Evolutionary conservation across 2,797 vertebrate species (phyloP).

Genomic region (Acipenser transmontanus): DNA sequence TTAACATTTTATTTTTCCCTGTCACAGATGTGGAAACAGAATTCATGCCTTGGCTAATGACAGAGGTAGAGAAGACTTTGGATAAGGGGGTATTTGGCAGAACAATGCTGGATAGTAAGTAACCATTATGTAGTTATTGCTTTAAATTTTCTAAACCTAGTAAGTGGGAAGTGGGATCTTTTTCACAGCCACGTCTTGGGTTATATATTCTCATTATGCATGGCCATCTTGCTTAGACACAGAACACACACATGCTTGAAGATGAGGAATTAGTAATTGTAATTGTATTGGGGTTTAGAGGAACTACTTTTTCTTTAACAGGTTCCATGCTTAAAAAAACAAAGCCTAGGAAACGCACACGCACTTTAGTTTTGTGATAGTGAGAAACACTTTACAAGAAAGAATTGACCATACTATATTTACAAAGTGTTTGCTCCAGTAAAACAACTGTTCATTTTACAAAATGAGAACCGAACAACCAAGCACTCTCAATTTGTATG

Average conservation of each 20-base stretch:
- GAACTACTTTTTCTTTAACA: too few relatives aligned
- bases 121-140: not conserved
- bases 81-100: slow-evolving; percentile 61
- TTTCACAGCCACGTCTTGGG: not conserved
- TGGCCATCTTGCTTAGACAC: not conserved
- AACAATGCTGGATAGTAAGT: slow-evolving; percentile 77
- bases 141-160: not conserved
- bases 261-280: not conserved
- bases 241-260: not conserved
- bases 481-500: too few relatives aligned
- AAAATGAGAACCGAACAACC: too few relatives aligned
- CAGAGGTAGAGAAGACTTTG: slow-evolving; percentile 59
- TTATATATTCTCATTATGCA: not conserved
- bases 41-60: slow-evolving; percentile 82
- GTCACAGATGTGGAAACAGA: slow-evolving; percentile 73
- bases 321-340: too few relatives aligned
- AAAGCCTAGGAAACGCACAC: too few relatives aligned
- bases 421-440: too few relatives aligned
- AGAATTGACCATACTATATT: too few relatives aligned
- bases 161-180: not conserved
- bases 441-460: too few relatives aligned
- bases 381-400: too few relatives aligned
- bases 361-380: too few relatives aligned
- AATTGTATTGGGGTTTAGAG: too few relatives aligned
- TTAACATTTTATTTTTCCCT: slow-evolving; percentile 9